Base-by-base conservation (phyloP, 1,140 invertebrate genomes). In the Psix sp. region DNA sequence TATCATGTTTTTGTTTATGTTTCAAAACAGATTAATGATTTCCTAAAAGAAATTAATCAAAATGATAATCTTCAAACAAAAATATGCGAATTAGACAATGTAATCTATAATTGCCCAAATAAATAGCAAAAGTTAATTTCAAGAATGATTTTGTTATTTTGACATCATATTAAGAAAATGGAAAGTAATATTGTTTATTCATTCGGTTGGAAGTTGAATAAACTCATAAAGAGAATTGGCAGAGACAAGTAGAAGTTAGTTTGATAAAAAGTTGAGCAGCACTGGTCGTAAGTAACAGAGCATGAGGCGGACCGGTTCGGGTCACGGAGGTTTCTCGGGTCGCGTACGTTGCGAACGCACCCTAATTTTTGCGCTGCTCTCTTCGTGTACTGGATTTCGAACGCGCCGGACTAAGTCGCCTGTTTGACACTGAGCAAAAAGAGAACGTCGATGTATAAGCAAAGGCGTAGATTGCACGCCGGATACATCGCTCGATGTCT, bases 301-400 rank as follows among this genome's bases (percentile, higher is more conserved):
- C 77, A 74, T 75, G 74, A 82, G 78, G 78, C 78, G 81, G 84
- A 86, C 83, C 84, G 84, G 84, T 86, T 85, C 83, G 45, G 82
- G 83, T 86, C 83, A 84, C 76, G 79, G 77, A 84, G 79, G 75
- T 77, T 78, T 78, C 75, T 76, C 71, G 74, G 78, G 78, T 84
- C 80, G 77, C 77, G 78, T 78, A 59, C 77, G 57, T 66, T 66
- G 57, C 74, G 51, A 78, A 73, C 67, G 57, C 72, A 71, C 65
- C 66, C 63, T 74, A 66, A 76, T 71, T 76, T 76, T 77, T 67
- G 42, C 57, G 45, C 75, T 51, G 62, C 48, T 63, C 49, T 59
- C 52, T 60, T 60, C 66, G 42, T 29, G 1, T 29, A 10, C 26
- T 7, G 9, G 4, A 24, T 29, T 7, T 7, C 26, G 7, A 3